phyloP scores from a whole-genome alignment of 1,140 invertebrate genomes.

The Apis florea region DNA sequence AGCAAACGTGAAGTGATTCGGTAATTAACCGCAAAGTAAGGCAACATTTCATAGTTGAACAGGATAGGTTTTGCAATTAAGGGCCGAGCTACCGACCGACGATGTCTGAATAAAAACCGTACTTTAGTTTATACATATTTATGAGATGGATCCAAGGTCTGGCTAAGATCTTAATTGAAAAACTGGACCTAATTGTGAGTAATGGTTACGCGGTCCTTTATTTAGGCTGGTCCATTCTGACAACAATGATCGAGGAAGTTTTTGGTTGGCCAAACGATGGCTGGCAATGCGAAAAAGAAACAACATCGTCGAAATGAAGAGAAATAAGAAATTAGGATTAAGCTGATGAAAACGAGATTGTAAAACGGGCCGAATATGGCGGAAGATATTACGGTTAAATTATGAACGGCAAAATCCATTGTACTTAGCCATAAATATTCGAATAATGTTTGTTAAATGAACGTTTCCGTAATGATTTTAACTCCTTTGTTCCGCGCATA shows the following conservation, averaged over 20 bases:
- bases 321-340: constrained; percentile 7
- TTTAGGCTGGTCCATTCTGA: constrained; percentile 47
- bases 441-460: not conserved
- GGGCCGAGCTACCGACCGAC: constrained; percentile 1
- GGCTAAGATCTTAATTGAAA: constrained; percentile 59
- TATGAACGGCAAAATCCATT: not conserved
- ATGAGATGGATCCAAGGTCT: constrained; percentile 45
- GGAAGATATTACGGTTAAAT: too few relatives aligned
- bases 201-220: constrained; percentile 56
- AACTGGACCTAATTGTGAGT: constrained; percentile 66
- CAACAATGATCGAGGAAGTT: constrained; percentile 11
- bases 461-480: too few relatives aligned
- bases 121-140: constrained; percentile 60
- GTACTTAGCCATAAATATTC: not conserved
- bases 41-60: constrained; percentile 11
- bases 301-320: constrained; percentile 15
- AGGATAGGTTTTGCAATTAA: constrained; percentile 54
- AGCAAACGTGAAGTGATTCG: not conserved
- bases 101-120: constrained; percentile 44
- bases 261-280: constrained; percentile 24
- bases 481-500: too few relatives aligned
- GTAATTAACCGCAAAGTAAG: constrained; percentile 2
- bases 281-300: not conserved
- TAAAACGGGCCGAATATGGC: too few relatives aligned
- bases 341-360: not conserved